phyloP scores from a whole-genome alignment of 2,888 invertebrate genomes.

The Limnephilus marmoratus region DNA sequence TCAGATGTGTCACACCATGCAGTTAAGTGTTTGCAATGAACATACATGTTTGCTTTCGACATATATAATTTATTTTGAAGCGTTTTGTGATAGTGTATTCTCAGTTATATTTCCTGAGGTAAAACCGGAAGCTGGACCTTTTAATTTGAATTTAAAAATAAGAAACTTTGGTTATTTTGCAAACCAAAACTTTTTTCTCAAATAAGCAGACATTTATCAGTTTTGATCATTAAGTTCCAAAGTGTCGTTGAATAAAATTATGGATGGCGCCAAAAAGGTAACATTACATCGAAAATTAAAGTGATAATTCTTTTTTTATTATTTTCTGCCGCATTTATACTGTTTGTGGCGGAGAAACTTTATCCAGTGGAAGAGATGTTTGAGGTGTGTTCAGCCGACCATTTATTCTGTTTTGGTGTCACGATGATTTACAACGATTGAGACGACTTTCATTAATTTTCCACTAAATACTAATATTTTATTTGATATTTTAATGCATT shows the following conservation, averaged over 20 bases:
- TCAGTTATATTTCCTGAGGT: no score
- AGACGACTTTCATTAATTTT: slow-evolving; percentile 16
- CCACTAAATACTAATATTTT: slow-evolving; percentile 19
- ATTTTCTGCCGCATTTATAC: background rate
- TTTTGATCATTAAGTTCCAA: background rate
- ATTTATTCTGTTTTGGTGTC: slow-evolving; percentile 7
- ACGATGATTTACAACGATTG: slow-evolving; percentile 3
- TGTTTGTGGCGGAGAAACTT: slow-evolving; percentile 31
- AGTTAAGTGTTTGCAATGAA: no score
- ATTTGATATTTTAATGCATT: background rate
- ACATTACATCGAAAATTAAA: background rate
- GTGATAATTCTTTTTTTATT: background rate
- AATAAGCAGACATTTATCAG: background rate
- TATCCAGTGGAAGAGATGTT: slow-evolving; percentile 15
- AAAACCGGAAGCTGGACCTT: no score
- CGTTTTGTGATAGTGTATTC: background rate
- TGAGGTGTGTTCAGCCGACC: background rate
- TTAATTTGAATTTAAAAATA: no score
- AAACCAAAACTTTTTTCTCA: background rate
- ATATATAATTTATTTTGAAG: background rate
- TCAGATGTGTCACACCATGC: no score
- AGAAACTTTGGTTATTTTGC: background rate
- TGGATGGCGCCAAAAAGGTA: slow-evolving; percentile 11
- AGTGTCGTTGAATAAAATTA: background rate
- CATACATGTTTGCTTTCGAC: no score